A percentile compares a stretch with the other conserved stretches of the same genome.
These are phyloP conservation scores for Steinernema carpocapsae DNA, from an alignment of 2,888 invertebrate genomes.

Conservation along the genomic window DNA sequence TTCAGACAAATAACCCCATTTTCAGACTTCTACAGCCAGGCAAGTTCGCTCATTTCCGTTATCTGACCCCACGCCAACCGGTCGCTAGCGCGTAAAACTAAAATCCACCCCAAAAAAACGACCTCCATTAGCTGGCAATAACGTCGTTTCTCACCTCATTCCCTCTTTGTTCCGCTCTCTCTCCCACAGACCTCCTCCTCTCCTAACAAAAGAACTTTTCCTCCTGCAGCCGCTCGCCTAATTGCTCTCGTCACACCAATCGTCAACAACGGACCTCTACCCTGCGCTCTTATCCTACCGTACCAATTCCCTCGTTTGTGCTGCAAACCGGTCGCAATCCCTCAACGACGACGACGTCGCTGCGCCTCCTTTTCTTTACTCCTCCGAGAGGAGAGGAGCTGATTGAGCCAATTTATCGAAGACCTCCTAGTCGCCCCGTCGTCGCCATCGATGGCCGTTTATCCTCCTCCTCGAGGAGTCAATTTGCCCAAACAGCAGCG, in stretches of 20 bases:
- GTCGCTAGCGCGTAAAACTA: no score
- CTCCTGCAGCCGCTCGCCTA: not conserved
- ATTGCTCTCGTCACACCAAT: constrained; percentile 25
- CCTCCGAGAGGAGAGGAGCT: not conserved
- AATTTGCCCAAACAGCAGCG: constrained; percentile 1
- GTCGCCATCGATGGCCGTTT: constrained; percentile 6
- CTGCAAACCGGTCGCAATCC: not conserved
- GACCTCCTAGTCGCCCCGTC: constrained; percentile 24
- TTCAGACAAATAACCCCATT: no score
- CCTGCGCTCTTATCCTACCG: constrained; percentile 2
- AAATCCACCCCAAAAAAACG: no score
- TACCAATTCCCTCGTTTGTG: constrained; percentile 11
- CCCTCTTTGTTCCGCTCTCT: not conserved
- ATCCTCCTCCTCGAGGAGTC: constrained; percentile 2
- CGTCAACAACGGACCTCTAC: constrained; percentile 9
- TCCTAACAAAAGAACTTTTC: not conserved
- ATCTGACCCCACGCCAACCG: no score
- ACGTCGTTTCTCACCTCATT: no score
- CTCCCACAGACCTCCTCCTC: not conserved
- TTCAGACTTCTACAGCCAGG: no score
- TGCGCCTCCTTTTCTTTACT: not conserved
- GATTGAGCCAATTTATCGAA: constrained; percentile 27
- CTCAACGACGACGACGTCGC: not conserved
- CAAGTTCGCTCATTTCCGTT: no score
- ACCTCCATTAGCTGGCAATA: no score